Conservation (phyloP, 2,113 vertebrate species). For the Rhagologus leucostigma region DNA sequence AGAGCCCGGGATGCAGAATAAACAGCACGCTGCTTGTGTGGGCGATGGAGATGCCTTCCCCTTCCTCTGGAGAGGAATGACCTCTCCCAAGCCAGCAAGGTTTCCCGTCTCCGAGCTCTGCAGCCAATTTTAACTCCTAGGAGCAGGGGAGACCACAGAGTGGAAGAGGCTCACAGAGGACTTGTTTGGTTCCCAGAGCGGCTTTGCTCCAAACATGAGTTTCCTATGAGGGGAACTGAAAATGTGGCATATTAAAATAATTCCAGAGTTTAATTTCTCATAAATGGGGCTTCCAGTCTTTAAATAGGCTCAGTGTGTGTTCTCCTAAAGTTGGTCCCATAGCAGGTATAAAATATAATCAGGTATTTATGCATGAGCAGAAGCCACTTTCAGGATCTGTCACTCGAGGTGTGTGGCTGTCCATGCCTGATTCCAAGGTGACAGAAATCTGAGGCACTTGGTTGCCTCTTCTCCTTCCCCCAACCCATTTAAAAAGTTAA, state of each 20-base stretch:
- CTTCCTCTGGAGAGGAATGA: background rate
- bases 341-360: background rate
- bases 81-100: background rate
- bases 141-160: background rate
- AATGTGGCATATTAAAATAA: background rate
- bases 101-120: background rate
- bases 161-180: background rate
- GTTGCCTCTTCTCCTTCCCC: background rate
- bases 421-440: background rate
- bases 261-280: background rate
- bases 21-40: constrained; percentile 11
- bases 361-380: background rate
- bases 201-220: background rate
- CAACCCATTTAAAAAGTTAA: accelerated
- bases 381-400: background rate
- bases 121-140: background rate
- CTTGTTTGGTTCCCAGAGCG: background rate
- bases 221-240: background rate
- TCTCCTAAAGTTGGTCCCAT: background rate
- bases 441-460: background rate
- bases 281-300: background rate
- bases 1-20: background rate
- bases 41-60: constrained; percentile 28
- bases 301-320: background rate
- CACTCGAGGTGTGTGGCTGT: background rate